Evolutionary conservation across 2,888 invertebrate species (phyloP), one percentile per base, ranked within the genome.

Genomic region (Apamea sordens): DNA sequence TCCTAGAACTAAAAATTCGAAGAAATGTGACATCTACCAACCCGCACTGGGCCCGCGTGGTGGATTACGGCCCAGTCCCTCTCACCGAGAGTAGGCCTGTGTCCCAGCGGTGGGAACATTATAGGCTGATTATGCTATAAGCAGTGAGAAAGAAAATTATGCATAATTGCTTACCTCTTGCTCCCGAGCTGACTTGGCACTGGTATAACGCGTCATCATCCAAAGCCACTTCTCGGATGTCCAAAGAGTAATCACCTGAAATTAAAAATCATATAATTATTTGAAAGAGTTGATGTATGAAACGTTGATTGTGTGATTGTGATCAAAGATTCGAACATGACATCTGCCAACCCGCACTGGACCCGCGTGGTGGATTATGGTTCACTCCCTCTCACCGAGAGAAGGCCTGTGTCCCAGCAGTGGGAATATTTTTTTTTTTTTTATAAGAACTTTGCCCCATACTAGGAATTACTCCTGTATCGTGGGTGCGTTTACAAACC

Each of bases 201-300:
- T 99, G 99, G 95, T 99, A 99, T 84, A 97, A 97, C 0, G 98
- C 99, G 91, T 99, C 99, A 93, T 99, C 99, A 92, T 99, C 99
- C 91, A 99, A 95, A 93, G 98, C 98, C 76, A 99, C 98, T 74
- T 99, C 98, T 92, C 98, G 98, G 90, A 99, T 99, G 94, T 99
- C 98, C 93, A 99, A 96, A 24, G 99, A 99, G 96, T 98, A 99
- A 95, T 99, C 99, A 86, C 99, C 99, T 99, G 97, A 6, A 92
- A 94, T 21, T 47, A 79, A 76, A 79, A n/a, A 59, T 5, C n/a
- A 59, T n/a, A n/a, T 50, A 21, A 50, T 50, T 50, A 18, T 50
- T 50, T 50, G 2, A 18, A 21, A 50, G 18, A 50, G 18, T 6
- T 18, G 18, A 50, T 41, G 6, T 0, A 41, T 7, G 6, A 41